Percentiles rank a stretch among this genome's conserved stretches.
These are phyloP conservation scores for Neoarius graeffei DNA, from an alignment of 2,113 vertebrate species.

Conservation along the genomic window DNA sequence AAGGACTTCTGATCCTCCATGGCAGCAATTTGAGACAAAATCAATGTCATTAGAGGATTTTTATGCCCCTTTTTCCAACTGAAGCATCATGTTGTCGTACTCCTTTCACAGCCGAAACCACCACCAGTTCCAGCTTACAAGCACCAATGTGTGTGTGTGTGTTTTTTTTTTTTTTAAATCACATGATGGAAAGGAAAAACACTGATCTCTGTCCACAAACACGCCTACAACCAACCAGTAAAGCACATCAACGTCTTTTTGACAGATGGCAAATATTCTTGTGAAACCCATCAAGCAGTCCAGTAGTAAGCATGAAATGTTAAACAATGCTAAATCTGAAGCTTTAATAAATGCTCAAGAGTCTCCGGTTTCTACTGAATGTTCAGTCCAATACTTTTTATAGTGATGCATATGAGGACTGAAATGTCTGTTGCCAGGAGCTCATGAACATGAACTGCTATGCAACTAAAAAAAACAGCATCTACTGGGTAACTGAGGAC, in stretches of 20 bases:
- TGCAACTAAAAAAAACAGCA: not conserved
- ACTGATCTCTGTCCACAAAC: not conserved
- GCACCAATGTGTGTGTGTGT: not conserved
- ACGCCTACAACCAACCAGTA: not conserved
- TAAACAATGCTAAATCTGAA: not conserved
- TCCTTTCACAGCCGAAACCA: not conserved
- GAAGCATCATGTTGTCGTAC: not conserved
- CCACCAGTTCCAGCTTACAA: not conserved
- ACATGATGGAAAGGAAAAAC: not conserved
- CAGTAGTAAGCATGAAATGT: not conserved
- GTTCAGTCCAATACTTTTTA: not conserved
- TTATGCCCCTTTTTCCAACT: not conserved
- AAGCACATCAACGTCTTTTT: too few species aligned
- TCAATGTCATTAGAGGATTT: not conserved
- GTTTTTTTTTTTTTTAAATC: not conserved
- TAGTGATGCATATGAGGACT: not conserved
- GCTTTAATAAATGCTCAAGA: not conserved
- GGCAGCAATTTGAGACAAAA: not conserved
- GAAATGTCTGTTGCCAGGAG: not conserved
- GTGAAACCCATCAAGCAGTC: not conserved
- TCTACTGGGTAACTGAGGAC: not conserved
- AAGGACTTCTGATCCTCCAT: not conserved
- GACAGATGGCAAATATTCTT: not conserved
- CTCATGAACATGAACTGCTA: not conserved
- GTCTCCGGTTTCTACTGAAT: too few species aligned